Base-by-base conservation (phyloP, 1,140 invertebrate species). In the Pseudomyrmex dendroicus region DNA sequence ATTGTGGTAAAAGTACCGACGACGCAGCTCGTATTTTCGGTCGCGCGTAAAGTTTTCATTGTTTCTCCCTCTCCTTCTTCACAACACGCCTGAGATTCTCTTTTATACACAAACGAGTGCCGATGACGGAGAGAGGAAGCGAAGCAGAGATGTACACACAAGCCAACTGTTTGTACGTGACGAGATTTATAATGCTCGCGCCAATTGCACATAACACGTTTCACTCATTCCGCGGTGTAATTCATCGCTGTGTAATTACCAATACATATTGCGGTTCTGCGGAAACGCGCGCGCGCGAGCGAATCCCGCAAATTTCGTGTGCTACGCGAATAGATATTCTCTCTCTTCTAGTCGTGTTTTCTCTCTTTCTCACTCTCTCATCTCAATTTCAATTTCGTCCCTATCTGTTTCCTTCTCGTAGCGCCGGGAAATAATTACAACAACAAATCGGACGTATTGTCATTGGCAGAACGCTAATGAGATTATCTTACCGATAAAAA, bases 231-330 rank as follows among this genome's bases (percentile, higher is more conserved):
- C 90, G 89, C 90, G 90, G 89, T 90, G 89, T 92, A 90, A 92
- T 92, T 92, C 92, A 92, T 92, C 88, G 89, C 73, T 66, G 87
- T 87, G 90, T 92, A 92, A 92, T 92, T 92, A 90, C 91, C 90
- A 90, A 92, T 92, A 91, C 91, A 92, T 91, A 92, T 92, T 91
- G 91, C 88, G 91, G 90, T 91, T 88, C 86, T 91, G 91, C 85
- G 90, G 91, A 83, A 92, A 85, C 85, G 84, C 52, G 86, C 64
- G 91, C 76, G 86, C 77, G 83, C 82, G 84, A 68, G 86, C 84
- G 85, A 86, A 73, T 87, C 89, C 90, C 89, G 88, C 86, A 88
- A 91, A 91, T 91, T 92, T 90, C 90, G 89, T 85, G 87, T 76
- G 68, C 62, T 35, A 61, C 46, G 48, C 67, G 77, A 82, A 87